A percentile compares a stretch with the other conserved stretches of the same genome.
phyloP scores from a whole-genome alignment of 2,888 invertebrate genomes.

The Xylophagus ater region DNA sequence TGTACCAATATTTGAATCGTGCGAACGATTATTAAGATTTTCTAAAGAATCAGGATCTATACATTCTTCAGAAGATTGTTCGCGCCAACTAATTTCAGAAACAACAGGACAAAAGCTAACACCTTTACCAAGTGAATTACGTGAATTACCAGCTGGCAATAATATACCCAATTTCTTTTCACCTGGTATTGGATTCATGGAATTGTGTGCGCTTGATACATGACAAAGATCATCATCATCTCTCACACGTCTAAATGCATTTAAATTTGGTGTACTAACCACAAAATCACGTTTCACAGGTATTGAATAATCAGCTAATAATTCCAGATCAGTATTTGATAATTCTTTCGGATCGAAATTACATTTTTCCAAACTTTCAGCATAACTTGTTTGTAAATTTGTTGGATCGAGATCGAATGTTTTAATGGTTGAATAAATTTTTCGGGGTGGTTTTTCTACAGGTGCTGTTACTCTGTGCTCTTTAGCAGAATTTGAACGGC shows the following conservation, averaged over 20 bases:
- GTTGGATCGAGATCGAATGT: constrained; percentile 40
- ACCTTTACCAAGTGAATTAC: constrained; percentile 43
- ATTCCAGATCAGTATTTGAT: constrained; percentile 13
- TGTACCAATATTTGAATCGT: too few relatives aligned
- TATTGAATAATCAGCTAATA: constrained; percentile 8
- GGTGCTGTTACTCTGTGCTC: neutral
- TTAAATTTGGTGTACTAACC: constrained; percentile 52
- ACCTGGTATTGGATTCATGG: constrained; percentile 43
- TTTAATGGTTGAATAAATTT: neutral
- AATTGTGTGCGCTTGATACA: constrained; percentile 49
- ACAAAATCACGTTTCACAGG: constrained; percentile 31
- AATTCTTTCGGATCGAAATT: constrained; percentile 29
- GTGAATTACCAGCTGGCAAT: constrained; percentile 27
- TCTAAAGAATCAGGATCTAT: constrained; percentile 13
- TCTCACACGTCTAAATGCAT: constrained; percentile 30
- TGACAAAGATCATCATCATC: constrained; percentile 45
- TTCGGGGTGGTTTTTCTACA: constrained; percentile 19
- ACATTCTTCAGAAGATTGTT: constrained; percentile 43
- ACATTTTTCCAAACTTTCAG: constrained; percentile 36
- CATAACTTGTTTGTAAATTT: constrained; percentile 33
- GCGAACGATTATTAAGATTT: neutral
- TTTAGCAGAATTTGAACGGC: constrained; percentile 9
- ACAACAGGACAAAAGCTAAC: constrained; percentile 73
- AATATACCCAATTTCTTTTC: constrained; percentile 41
- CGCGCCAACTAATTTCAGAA: constrained; percentile 68